Base-by-base conservation (phyloP, 2,888 invertebrate species). In the Pollenia griseotomentosa region DNA sequence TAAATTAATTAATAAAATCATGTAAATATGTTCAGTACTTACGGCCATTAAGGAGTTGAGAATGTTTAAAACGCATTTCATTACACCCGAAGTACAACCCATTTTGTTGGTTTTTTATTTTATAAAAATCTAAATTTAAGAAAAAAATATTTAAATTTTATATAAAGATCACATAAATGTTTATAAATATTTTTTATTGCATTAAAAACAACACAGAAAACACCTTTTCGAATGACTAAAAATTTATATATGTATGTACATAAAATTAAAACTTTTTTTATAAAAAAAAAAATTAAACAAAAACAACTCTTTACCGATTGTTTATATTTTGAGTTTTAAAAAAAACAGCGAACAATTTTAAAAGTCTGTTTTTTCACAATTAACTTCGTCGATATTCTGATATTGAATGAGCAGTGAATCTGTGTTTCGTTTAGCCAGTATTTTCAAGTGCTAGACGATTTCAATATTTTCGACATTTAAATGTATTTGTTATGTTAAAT, bases 71-170 rank as follows among this genome's bases (percentile, higher is more conserved):
- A 90, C 82, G 81, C 89, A 90, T 90, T 91, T 91, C 68, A 91
- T 88, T 51, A 88, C 88, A 46, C 89, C 91, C 66, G 91, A 90
- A 73, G 91, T 90, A 83, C 90, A 91, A 14, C 91, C 92, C 91
- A 91, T 91, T 48, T 88, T 91, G 75, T 53, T 51, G 46, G 6
- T 16, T 33, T 53, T 68, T 57, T 66, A 3, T 63, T 80, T 55
- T 80, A 4, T 53, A 16, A 40, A 74, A 12, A 51, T 71, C 57
- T 80, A 59, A 70, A 77, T 78, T 44, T 33, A 23, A 46, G 46
- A 79, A 70, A 33, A 51, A 68, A 42, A 74, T 14, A 53, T 42
- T 55, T 16, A 65, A 78, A 57, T 12, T 46, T 63, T 75, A 23
- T 42, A 42, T 9, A 44, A 33, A 1, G 11, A 44, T 16, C n/a